Percentiles rank a stretch among this genome's conserved stretches.
phyloP scores from a whole-genome alignment of 2,113 vertebrate species.

The Anolis sagrei region DNA sequence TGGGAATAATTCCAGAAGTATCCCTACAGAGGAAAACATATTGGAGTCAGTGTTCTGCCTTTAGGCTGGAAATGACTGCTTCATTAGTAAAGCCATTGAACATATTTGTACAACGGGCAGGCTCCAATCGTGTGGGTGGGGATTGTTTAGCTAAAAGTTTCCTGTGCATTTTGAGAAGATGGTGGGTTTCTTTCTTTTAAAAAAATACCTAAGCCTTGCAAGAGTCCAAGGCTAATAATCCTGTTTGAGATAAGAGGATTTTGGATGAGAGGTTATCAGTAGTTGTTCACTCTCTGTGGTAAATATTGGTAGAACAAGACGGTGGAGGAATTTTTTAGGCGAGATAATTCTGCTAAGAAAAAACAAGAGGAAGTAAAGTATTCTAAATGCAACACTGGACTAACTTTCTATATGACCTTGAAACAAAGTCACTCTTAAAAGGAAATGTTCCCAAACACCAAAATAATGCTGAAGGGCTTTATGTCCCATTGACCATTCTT shows the following conservation, averaged over 20 bases:
- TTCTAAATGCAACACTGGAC: not conserved
- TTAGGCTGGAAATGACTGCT: slow-evolving; percentile 8
- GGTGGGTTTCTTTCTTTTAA: not conserved
- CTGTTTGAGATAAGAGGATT: not conserved
- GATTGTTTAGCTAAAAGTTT: slow-evolving; percentile 17
- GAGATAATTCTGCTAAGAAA: slow-evolving; percentile 18
- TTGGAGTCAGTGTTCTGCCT: not conserved
- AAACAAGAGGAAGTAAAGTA: not conserved
- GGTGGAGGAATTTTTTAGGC: not conserved
- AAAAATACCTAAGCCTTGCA: not conserved
- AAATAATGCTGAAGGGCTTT: not conserved
- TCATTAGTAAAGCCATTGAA: slow-evolving; percentile 9
- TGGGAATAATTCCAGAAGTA: not conserved
- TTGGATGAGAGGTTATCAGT: slow-evolving; percentile 13
- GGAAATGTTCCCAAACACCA: not conserved
- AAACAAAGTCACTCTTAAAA: not conserved
- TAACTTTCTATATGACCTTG: not conserved
- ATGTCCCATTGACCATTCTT: not conserved
- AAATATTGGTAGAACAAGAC: not conserved
- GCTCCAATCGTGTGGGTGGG: not conserved
- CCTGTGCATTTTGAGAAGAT: not conserved
- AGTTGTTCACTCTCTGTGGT: not conserved
- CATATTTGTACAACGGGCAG: not conserved
- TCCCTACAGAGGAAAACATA: not conserved
- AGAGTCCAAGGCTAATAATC: not conserved